These are phyloP conservation scores for Gymnopithys bicolor DNA, from an alignment of 2,797 vertebrate species.

Conservation along the genomic window DNA sequence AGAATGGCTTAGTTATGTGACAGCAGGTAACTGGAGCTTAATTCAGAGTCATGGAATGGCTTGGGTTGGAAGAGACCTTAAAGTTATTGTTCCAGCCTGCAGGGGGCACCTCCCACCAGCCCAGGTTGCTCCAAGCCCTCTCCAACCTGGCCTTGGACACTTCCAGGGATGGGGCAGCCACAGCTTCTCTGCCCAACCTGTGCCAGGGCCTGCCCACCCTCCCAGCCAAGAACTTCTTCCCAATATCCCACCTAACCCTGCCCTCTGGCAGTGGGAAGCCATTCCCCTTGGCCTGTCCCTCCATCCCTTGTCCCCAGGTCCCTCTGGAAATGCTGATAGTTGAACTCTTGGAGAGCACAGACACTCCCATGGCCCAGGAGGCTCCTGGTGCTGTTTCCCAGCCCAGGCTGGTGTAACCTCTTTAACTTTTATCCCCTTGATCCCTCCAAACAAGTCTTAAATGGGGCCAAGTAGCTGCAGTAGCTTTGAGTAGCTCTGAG, in stretches of 20 bases:
- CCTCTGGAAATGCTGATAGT: neutral
- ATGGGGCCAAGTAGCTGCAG: neutral
- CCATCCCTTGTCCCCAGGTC: fast-evolving
- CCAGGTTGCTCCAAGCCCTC: fast-evolving
- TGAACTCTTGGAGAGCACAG: neutral
- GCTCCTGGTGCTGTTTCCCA: neutral
- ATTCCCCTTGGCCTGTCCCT: neutral
- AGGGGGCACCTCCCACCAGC: neutral
- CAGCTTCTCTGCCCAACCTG: neutral
- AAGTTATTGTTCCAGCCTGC: neutral
- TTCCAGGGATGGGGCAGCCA: neutral
- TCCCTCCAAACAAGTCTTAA: neutral
- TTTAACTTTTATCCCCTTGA: fast-evolving
- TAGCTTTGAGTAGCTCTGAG: fast-evolving
- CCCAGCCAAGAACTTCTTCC: fast-evolving
- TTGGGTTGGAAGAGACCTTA: neutral
- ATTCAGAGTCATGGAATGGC: neutral
- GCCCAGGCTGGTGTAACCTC: neutral
- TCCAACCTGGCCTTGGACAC: neutral
- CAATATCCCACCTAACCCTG: neutral
- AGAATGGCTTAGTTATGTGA: neutral
- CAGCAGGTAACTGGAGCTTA: neutral
- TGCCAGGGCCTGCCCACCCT: neutral
- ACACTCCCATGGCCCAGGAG: neutral
- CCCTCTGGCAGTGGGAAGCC: neutral